These are phyloP conservation scores for Catharus bicknelli DNA, from an alignment of 2,113 vertebrate genomes.

Conservation along the genomic window DNA sequence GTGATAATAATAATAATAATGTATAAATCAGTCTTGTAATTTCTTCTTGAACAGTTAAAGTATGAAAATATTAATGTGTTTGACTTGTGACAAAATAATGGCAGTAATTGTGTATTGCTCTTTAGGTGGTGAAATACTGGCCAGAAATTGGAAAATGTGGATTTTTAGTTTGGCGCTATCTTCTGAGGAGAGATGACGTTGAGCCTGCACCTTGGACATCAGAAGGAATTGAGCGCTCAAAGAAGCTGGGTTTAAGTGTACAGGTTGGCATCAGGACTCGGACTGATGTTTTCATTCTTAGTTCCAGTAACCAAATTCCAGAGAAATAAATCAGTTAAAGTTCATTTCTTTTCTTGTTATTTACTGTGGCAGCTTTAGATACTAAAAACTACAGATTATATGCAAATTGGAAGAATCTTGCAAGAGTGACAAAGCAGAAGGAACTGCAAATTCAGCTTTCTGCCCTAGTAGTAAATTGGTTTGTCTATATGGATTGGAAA, in stretches of 20 bases:
- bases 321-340: neutral
- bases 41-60: neutral
- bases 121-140: slow-evolving; percentile 98
- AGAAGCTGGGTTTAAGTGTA: slow-evolving; percentile 89
- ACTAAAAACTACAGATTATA: neutral
- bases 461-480: neutral
- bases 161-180: slow-evolving; percentile 96
- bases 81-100: neutral
- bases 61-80: neutral
- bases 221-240: slow-evolving; percentile 90
- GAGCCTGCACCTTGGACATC: slow-evolving; percentile 97
- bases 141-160: slow-evolving; percentile 98
- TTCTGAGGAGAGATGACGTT: slow-evolving; percentile 93
- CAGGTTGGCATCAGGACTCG: slow-evolving; percentile 78
- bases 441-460: neutral
- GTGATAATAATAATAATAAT: too few species aligned
- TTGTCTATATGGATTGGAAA: neutral
- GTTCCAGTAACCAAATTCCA: neutral
- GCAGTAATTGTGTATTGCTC: slow-evolving; percentile 16
- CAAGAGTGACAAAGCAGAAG: neutral
- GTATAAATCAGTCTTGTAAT: neutral
- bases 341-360: neutral
- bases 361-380: neutral
- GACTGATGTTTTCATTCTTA: neutral
- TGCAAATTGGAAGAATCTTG: neutral